Evolutionary conservation across 1,140 invertebrate species (phyloP), one percentile per base, ranked within the genome.

Genomic region (Planococcus citri): DNA sequence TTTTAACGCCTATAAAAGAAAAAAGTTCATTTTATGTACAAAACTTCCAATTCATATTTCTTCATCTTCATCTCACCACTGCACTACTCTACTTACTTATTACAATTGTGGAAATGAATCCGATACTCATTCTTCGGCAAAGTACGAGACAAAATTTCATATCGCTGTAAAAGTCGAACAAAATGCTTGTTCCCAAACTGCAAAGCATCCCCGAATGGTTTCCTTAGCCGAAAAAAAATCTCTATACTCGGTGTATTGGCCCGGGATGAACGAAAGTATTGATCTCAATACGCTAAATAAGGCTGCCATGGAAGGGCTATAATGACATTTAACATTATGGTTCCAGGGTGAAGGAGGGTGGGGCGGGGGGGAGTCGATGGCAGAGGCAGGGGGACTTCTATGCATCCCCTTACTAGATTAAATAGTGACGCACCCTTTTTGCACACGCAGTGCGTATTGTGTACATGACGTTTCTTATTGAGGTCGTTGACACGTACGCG

Each of bases 1-100:
- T 51, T 51, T 51, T 51, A 51, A 51, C 41, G 41, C 41, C 41
- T 51, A 51, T 51, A 51, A 51, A 51, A n/a, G n/a, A n/a, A 51
- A 51, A 14, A 17, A 14, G 12, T 51, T 20, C 41, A 51, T 51
- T 51, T 51, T 51, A 51, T 51, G n/a, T 14, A 51, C 41, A 20
- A 51, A 17, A 6, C n/a, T n/a, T 20, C 17, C 2, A 51, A 14
- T 51, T 51, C 41, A 51, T 51, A 51, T 51, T 51, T 51, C 41
- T 51, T 3, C 12, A n/a, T n/a, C n/a, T n/a, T n/a, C n/a, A n/a
- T n/a, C n/a, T n/a, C n/a, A n/a, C n/a, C n/a, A n/a, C n/a, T n/a
- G n/a, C n/a, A n/a, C n/a, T n/a, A n/a, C n/a, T 51, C 17, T 14
- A 3, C 17, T 6, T 51, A 51, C 17, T 51, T 9, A 17, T 51